Conservation (phyloP, 1,140 invertebrate genomes). For the Pentalonia nigronervosa region DNA sequence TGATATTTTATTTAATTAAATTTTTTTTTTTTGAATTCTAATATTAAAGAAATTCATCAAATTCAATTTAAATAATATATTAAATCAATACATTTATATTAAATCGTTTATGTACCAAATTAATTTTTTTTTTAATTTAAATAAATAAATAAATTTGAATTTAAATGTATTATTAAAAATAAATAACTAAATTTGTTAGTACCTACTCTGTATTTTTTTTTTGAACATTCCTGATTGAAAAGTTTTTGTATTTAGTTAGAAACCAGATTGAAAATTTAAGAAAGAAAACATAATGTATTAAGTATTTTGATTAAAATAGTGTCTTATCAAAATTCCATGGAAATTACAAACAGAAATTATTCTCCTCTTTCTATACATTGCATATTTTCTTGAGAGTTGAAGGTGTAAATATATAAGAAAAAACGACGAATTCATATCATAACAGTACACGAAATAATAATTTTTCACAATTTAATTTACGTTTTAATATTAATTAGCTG, state of each 20-base stretch:
- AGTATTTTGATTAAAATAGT: not conserved
- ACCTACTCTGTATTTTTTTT: not conserved
- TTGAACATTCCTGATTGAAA: not conserved
- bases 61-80: no score
- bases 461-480: not conserved
- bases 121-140: no score
- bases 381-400: not conserved
- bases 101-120: no score
- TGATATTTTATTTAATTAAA: not conserved
- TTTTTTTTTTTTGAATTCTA: no score
- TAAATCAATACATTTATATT: no score
- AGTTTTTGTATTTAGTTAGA: not conserved
- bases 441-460: not conserved
- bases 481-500: conserved; percentile 1
- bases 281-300: not conserved
- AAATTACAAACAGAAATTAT: not conserved
- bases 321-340: not conserved
- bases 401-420: not conserved
- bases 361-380: not conserved
- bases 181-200: not conserved
- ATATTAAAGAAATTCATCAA: no score
- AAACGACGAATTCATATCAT: not conserved
- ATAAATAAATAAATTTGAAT: no score
- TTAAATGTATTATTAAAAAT: not conserved
- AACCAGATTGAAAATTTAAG: not conserved